Evolutionary conservation across 2,888 invertebrate species (phyloP).

Genomic region (Subacronicta megacephala): DNA sequence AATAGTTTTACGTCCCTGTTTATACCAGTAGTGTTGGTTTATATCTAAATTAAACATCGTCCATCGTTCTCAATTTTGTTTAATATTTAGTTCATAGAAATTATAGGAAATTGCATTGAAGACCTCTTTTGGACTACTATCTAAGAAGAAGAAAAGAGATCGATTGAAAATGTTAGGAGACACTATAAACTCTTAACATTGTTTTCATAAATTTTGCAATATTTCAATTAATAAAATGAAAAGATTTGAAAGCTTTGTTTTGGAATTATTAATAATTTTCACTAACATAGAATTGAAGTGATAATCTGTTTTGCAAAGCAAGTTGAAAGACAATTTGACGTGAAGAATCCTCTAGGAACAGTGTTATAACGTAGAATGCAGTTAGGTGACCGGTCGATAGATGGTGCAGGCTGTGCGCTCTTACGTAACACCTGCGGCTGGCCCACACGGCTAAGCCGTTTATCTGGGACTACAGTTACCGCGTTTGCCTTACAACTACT

Average conservation of each 20-base stretch:
- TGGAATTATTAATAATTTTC: no score
- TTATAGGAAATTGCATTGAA: conserved; percentile 10
- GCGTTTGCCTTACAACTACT: conserved; percentile 68
- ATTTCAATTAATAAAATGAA: background rate
- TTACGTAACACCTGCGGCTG: conserved; percentile 78
- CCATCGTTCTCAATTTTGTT: conserved; percentile 14
- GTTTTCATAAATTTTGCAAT: no score
- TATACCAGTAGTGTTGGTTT: conserved; percentile 17
- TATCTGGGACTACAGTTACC: conserved; percentile 77
- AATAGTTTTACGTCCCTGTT: conserved; percentile 26
- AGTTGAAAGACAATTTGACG: background rate
- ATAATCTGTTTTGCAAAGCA: background rate
- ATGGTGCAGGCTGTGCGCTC: conserved; percentile 67
- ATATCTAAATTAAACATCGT: conserved; percentile 21
- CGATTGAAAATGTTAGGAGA: background rate
- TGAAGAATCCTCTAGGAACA: conserved; percentile 9
- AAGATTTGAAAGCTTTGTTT: no score
- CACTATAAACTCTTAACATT: no score
- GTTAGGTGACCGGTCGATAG: conserved; percentile 75
- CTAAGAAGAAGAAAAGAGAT: conserved; percentile 7
- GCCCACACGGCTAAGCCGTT: conserved; percentile 47
- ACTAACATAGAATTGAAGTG: no score
- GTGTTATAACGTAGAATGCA: conserved; percentile 40
- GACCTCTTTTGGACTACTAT: conserved; percentile 7
- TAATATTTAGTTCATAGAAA: conserved; percentile 20